phyloP scores from a whole-genome alignment of 1,140 invertebrate genomes.

The Tenebrio molitor region DNA sequence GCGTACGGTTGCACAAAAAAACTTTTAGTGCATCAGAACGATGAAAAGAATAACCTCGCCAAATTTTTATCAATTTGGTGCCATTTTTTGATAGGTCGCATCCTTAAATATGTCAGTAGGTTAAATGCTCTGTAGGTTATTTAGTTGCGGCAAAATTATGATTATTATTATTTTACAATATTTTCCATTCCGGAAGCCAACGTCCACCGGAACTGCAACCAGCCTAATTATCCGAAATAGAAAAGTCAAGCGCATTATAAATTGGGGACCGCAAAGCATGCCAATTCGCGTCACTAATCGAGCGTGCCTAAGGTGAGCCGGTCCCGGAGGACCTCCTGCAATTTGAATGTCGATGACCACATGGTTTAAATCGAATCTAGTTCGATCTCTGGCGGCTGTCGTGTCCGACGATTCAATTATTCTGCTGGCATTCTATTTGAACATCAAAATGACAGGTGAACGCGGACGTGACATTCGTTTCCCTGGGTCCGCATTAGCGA shows the following conservation, averaged over 20 bases:
- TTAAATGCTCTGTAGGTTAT: too few species aligned
- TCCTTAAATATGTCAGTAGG: too few species aligned
- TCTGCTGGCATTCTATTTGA: constrained; percentile 46
- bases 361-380: constrained; percentile 53
- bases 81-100: too few species aligned
- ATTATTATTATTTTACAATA: too few species aligned
- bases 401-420: constrained; percentile 52
- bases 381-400: constrained; percentile 51
- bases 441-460: constrained; percentile 44
- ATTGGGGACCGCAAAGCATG: constrained; percentile 6
- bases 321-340: constrained; percentile 46
- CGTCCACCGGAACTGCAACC: too few species aligned
- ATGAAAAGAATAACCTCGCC: too few species aligned
- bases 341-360: constrained; percentile 54
- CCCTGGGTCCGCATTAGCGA: constrained; percentile 6
- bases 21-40: too few species aligned
- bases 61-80: too few species aligned
- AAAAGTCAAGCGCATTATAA: constrained; percentile 17
- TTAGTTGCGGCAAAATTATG: too few species aligned
- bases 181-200: too few species aligned
- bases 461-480: constrained; percentile 32
- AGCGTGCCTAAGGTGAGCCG: constrained; percentile 47
- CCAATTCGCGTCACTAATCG: constrained; percentile 56
- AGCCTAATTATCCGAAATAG: constrained; percentile 15
- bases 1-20: too few species aligned